Evolutionary conservation across 2,113 vertebrate species (phyloP), one percentile per base, ranked within the genome.

Genomic region (Poeciliopsis turrubarensis): DNA sequence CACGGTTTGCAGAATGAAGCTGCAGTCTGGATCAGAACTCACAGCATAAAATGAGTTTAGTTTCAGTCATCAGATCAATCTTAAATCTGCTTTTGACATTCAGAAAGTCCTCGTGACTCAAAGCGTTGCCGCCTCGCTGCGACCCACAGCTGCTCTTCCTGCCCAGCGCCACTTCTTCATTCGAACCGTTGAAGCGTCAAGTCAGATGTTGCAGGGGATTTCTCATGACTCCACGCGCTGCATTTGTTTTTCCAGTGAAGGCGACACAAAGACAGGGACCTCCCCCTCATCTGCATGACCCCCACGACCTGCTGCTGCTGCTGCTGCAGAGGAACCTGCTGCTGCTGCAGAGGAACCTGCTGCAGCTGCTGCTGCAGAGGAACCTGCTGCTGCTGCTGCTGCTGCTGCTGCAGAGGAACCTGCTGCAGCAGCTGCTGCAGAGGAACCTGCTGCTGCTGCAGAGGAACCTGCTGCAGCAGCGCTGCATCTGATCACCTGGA

Each of bases 221-320:
- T 87, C 41, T 75, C 8, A 60, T 63, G 65, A 77, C 34, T 78
- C 66, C 73, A 73, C 31, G 73, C 26, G 61, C 22, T 70, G 70
- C 65, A 84, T 87, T 86, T 80, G 76, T 86, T 86, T 88, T 82
- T 86, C 84, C 88, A 64, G 69, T 71, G 64, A 31, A 11, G 39
- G 29, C 71, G 54, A 47, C 25, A 37, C 11, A 63, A 44, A 27
- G 25, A 25, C 32, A 8, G 88, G 88, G 88, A 75, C 69, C 61
- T 73, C 76, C 88, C 1, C 1, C 9, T 25, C 41, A 75, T 85
- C 75, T 83, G 4, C 79, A 66, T 86, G 75, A 17, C 77, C 88
- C 25, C 75, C 44, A 19, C 61, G 1, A 86, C 80, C 31, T 39
- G 47, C 73, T 63, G 69, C 51, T 29, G 29, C 86, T 34, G 0